A percentile compares a stretch with the other conserved stretches of the same genome.
These are phyloP conservation scores for Brachypteracias leptosomus DNA, from an alignment of 2,113 vertebrate species.

Conservation along the genomic window DNA sequence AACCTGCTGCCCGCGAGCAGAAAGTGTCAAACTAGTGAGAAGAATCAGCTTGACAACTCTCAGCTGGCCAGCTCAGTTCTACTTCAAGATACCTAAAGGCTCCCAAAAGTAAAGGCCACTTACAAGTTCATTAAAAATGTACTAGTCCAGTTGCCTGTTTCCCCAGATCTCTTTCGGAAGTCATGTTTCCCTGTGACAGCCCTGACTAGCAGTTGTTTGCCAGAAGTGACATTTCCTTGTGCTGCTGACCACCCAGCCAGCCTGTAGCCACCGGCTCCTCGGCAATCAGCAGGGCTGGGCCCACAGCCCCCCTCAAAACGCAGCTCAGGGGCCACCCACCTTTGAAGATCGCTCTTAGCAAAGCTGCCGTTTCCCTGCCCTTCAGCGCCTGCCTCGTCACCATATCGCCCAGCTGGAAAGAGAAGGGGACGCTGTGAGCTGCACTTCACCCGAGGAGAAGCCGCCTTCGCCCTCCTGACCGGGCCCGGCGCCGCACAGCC, in stretches of 20 bases:
- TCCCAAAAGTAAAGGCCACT: not conserved
- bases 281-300: not conserved
- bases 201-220: not conserved
- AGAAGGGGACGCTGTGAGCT: not conserved
- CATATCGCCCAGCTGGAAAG: slow-evolving; percentile 73
- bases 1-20: not conserved
- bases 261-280: not conserved
- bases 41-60: not conserved
- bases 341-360: slow-evolving; percentile 88
- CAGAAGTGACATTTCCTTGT: rapidly evolving
- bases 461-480: not conserved
- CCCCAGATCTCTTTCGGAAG: rapidly evolving
- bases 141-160: rapidly evolving
- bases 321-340: slow-evolving; percentile 67
- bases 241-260: not conserved
- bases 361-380: slow-evolving; percentile 77
- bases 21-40: not conserved
- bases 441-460: not conserved
- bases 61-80: not conserved
- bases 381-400: slow-evolving; percentile 84
- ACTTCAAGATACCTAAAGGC: too few relatives aligned
- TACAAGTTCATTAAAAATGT: not conserved
- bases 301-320: too few relatives aligned
- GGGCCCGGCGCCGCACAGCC: not conserved
- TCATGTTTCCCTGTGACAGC: not conserved